phyloP scores from a whole-genome alignment of 2,888 invertebrate genomes.

The Deilephila elpenor region DNA sequence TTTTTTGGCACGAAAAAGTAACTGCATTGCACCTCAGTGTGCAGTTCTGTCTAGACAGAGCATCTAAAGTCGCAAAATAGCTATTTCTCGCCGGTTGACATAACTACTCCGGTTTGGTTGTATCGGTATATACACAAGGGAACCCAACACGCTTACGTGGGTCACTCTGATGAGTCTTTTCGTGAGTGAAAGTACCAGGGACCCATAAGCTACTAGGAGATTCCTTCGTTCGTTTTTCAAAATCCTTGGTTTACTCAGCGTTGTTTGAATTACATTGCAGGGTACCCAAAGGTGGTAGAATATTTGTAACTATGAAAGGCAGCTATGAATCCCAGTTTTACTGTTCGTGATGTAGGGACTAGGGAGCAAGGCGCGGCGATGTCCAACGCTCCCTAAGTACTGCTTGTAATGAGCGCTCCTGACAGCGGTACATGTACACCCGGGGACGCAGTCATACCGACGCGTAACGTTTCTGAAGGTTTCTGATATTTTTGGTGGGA shows the following conservation, averaged over 20 bases:
- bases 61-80: too few relatives aligned
- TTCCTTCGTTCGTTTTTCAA: not conserved
- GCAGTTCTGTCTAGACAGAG: too few relatives aligned
- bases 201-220: not conserved
- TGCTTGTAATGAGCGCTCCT: slow-evolving; percentile 15
- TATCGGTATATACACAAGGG: too few relatives aligned
- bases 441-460: slow-evolving; percentile 3
- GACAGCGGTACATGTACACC: slow-evolving; percentile 6
- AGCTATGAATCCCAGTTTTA: not conserved
- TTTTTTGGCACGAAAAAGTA: too few relatives aligned
- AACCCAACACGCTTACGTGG: too few relatives aligned
- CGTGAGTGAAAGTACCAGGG: not conserved
- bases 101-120: too few relatives aligned
- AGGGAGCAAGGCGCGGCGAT: not conserved
- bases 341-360: slow-evolving; percentile 2
- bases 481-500: too few relatives aligned
- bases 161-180: too few relatives aligned
- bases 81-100: too few relatives aligned
- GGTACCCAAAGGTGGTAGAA: not conserved
- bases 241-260: too few relatives aligned
- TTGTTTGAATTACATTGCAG: not conserved
- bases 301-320: too few relatives aligned
- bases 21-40: too few relatives aligned
- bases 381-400: slow-evolving; percentile 14
- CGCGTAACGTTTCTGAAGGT: not conserved